A percentile compares a stretch with the other conserved stretches of the same genome.
These are phyloP conservation scores for Synanthedon vespiformis DNA, from an alignment of 2,888 invertebrate genomes.

Conservation along the genomic window DNA sequence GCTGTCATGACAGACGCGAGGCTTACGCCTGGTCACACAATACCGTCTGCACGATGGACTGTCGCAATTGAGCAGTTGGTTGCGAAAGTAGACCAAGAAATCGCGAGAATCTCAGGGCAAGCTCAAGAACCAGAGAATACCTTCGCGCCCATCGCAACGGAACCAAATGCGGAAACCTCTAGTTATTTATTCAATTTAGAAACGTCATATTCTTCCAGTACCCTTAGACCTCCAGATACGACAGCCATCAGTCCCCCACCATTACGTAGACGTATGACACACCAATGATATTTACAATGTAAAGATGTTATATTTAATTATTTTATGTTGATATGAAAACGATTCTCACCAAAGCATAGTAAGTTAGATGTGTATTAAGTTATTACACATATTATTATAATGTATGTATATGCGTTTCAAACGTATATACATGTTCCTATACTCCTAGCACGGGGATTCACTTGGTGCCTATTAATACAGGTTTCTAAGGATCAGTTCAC, in stretches of 20 bases:
- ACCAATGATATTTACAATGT: slow-evolving; percentile 11
- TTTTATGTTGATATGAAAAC: too few species aligned
- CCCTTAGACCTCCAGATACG: slow-evolving; percentile 31
- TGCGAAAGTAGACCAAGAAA: slow-evolving; percentile 45
- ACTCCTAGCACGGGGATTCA: too few species aligned
- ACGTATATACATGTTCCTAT: too few species aligned
- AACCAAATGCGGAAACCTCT: slow-evolving; percentile 14
- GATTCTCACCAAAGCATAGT: too few species aligned
- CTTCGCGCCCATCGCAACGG: background rate
- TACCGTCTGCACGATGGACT: slow-evolving; percentile 62
- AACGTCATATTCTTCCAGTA: slow-evolving; percentile 11
- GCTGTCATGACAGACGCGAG: slow-evolving; percentile 80
- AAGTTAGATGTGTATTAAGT: too few species aligned
- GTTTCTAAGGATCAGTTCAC: too few species aligned
- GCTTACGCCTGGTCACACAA: slow-evolving; percentile 74
- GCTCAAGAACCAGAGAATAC: slow-evolving; percentile 9
- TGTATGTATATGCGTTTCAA: too few species aligned
- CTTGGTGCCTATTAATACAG: too few species aligned
- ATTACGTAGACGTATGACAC: slow-evolving; percentile 24
- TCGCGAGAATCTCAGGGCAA: slow-evolving; percentile 45
- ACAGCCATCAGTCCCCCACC: slow-evolving; percentile 43
- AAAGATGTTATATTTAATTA: background rate
- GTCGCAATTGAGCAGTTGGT: slow-evolving; percentile 46
- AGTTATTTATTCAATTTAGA: slow-evolving; percentile 2
- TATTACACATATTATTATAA: too few species aligned